Percentiles rank a stretch among this genome's conserved stretches.
phyloP scores from a whole-genome alignment of 2,113 vertebrate genomes.

The Archocentrus centrarchus region DNA sequence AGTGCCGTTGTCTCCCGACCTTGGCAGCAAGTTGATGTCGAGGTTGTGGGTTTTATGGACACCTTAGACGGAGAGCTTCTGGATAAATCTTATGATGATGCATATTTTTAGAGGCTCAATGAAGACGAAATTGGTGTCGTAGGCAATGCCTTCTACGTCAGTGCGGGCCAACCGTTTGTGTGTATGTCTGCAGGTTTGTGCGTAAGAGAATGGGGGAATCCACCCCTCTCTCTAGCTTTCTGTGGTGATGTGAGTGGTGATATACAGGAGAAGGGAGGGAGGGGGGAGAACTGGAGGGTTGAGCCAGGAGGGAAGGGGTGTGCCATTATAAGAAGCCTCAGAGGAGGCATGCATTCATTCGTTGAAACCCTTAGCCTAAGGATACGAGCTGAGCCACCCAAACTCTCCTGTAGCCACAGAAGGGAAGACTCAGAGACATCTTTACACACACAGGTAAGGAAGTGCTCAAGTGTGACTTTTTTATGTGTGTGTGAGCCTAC shows the following conservation, averaged over 20 bases:
- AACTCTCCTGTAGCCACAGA: conserved; percentile 48
- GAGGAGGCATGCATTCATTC: conserved; percentile 78
- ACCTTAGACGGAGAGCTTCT: conserved; percentile 37
- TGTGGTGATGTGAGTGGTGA: conserved; percentile 58
- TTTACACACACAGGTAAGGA: conserved; percentile 73
- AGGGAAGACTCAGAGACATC: conserved; percentile 55
- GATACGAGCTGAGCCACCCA: conserved; percentile 74
- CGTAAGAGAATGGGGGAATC: conserved; percentile 71
- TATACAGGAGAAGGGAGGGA: conserved; percentile 51
- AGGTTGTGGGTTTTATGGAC: conserved; percentile 41
- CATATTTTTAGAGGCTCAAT: conserved; percentile 65
- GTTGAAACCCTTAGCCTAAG: conserved; percentile 76
- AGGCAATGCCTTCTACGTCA: conserved; percentile 73
- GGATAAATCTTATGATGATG: conserved; percentile 52
- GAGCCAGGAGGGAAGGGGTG: conserved; percentile 80
- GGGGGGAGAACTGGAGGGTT: conserved; percentile 52
- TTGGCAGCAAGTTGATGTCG: conserved; percentile 31
- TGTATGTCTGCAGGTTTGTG: conserved; percentile 61
- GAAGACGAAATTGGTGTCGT: conserved; percentile 68
- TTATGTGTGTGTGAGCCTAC: conserved; percentile 13
- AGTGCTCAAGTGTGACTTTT: conserved; percentile 14
- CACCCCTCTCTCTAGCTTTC: conserved; percentile 66
- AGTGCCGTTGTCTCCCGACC: conserved; percentile 15
- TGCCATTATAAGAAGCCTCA: conserved; percentile 84
- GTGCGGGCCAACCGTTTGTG: conserved; percentile 47